phyloP scores from a whole-genome alignment of 2,888 invertebrate genomes.

The Nemotelus nigrinus region DNA sequence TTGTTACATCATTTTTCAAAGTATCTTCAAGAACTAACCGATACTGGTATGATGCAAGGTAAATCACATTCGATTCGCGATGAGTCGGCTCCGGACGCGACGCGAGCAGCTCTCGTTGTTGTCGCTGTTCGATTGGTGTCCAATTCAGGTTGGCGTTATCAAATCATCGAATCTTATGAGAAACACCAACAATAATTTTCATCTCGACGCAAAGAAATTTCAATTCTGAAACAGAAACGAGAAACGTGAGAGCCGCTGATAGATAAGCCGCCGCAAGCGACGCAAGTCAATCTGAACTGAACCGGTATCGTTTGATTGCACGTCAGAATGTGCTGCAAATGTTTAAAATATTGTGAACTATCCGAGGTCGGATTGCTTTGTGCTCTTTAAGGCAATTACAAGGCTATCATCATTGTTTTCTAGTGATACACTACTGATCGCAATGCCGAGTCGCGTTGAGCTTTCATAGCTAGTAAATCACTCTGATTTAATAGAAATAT shows the following conservation, averaged over 20 bases:
- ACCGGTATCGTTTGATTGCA: slow-evolving; percentile 38
- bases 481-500: not conserved
- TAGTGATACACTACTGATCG: slow-evolving; percentile 37
- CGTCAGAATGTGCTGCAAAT: slow-evolving; percentile 24
- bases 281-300: slow-evolving; percentile 12
- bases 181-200: slow-evolving; percentile 36
- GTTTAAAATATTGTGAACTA: slow-evolving; percentile 24
- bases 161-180: slow-evolving; percentile 46
- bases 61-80: slow-evolving; percentile 34
- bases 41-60: slow-evolving; percentile 30
- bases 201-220: slow-evolving; percentile 40
- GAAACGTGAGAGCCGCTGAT: slow-evolving; percentile 24
- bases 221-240: slow-evolving; percentile 33
- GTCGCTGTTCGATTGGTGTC: not conserved
- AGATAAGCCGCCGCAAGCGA: not conserved
- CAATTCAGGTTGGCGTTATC: slow-evolving; percentile 29
- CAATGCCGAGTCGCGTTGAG: not conserved
- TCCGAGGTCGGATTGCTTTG: slow-evolving; percentile 48
- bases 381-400: slow-evolving; percentile 49
- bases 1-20: slow-evolving; percentile 36
- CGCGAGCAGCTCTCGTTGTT: not conserved
- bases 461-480: slow-evolving; percentile 3
- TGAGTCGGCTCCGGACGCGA: not conserved
- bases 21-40: not conserved
- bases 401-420: slow-evolving; percentile 48